phyloP scores from a whole-genome alignment of 2,113 vertebrate genomes.

The Plecotus auritus region DNA sequence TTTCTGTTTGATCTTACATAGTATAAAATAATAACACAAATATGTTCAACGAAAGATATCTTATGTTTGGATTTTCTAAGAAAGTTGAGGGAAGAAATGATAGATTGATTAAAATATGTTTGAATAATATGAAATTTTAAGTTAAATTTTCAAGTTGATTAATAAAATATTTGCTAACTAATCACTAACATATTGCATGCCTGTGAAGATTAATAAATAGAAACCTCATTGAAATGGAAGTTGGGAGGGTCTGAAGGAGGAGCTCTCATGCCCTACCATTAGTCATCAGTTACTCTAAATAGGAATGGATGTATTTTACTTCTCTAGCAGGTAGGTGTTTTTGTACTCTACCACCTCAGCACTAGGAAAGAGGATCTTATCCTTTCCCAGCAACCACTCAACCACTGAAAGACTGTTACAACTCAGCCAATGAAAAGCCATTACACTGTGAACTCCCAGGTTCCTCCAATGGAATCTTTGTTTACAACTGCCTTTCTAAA shows the following conservation, averaged over 20 bases:
- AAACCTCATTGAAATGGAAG: not conserved
- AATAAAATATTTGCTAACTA: not conserved
- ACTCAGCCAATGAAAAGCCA: not conserved
- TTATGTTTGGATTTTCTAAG: not conserved
- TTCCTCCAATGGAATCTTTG: not conserved
- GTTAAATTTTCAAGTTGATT: not conserved
- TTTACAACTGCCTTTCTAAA: not conserved
- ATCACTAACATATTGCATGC: not conserved
- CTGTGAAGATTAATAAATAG: not conserved
- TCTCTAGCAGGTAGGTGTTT: not conserved
- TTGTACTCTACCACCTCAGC: not conserved
- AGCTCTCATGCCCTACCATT: not conserved
- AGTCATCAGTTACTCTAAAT: not conserved
- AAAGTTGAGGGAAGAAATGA: not conserved
- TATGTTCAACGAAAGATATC: not conserved
- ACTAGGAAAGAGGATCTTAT: not conserved
- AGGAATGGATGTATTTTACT: not conserved
- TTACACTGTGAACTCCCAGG: not conserved
- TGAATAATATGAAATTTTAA: not conserved
- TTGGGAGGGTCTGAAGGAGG: not conserved
- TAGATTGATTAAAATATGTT: not conserved
- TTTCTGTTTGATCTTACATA: not conserved
- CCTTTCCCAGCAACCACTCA: not conserved
- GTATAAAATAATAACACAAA: not conserved
- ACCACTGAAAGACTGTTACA: not conserved